These are phyloP conservation scores for Phrynocephalus guinanensis DNA, from an alignment of 2,797 vertebrate species.

Conservation along the genomic window DNA sequence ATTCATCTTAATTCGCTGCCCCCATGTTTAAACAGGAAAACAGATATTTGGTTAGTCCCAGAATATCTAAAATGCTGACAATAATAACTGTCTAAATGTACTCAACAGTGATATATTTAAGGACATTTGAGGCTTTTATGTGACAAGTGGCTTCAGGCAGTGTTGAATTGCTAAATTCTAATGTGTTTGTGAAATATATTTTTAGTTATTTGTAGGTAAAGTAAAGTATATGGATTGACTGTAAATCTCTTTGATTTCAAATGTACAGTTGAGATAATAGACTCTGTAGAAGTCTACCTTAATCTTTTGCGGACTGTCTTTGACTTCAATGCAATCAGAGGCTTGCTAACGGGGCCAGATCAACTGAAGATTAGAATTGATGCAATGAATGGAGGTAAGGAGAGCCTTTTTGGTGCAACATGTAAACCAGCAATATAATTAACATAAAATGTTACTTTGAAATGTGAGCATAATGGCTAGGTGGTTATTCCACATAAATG, in stretches of 20 bases:
- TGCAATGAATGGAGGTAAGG: slow-evolving; percentile 95
- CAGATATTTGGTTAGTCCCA: not conserved
- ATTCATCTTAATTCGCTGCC: not conserved
- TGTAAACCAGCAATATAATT: slow-evolving; percentile 2
- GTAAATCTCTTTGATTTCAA: slow-evolving; percentile 11
- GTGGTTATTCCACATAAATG: not conserved
- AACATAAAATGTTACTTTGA: not conserved
- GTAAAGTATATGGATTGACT: not conserved
- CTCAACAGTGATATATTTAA: not conserved
- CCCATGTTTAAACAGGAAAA: not conserved
- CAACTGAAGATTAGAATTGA: slow-evolving; percentile 96
- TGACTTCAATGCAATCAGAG: slow-evolving; percentile 93
- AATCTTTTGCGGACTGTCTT: slow-evolving; percentile 93
- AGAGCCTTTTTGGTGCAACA: not conserved
- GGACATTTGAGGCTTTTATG: not conserved
- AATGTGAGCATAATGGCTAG: not conserved
- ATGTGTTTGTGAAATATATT: not conserved
- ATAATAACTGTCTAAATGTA: not conserved
- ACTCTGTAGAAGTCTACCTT: slow-evolving; percentile 97
- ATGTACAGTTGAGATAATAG: slow-evolving; percentile 93
- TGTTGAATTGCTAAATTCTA: not conserved
- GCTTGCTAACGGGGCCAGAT: slow-evolving; percentile 90
- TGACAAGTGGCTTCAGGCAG: not conserved
- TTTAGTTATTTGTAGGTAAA: not conserved
- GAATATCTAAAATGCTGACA: not conserved